These are phyloP conservation scores for Hyphantria cunea DNA, from an alignment of 1,140 invertebrate genomes.

Conservation along the genomic window DNA sequence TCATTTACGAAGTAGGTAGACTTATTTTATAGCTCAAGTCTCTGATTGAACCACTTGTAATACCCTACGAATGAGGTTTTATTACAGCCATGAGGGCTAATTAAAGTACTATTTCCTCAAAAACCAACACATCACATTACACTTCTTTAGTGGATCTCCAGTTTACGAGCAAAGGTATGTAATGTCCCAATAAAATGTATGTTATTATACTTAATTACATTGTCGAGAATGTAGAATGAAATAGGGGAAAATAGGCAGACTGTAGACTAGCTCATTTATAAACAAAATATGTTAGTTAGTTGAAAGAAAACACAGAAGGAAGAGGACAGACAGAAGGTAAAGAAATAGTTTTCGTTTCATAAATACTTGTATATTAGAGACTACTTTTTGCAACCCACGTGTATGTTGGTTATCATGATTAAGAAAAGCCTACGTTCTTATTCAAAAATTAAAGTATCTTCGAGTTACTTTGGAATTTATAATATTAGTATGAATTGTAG, in stretches of 20 bases:
- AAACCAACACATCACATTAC: slow-evolving; percentile 20
- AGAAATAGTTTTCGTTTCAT: background rate
- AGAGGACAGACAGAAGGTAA: background rate
- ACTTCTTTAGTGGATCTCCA: background rate
- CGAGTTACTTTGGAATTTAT: too few species aligned
- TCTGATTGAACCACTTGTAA: background rate
- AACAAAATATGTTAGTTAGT: background rate
- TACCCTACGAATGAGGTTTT: slow-evolving; percentile 11
- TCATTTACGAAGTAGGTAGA: too few species aligned
- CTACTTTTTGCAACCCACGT: too few species aligned
- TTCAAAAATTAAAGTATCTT: too few species aligned
- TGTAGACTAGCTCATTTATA: too few species aligned
- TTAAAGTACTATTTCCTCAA: slow-evolving; percentile 35
- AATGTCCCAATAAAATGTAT: slow-evolving; percentile 61
- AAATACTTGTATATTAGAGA: too few species aligned
- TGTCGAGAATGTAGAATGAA: slow-evolving; percentile 1
- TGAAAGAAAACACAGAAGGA: background rate
- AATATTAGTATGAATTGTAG: too few species aligned
- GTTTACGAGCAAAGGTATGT: slow-evolving; percentile 36
- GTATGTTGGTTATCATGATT: too few species aligned
- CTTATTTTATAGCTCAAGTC: too few species aligned
- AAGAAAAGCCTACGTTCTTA: too few species aligned
- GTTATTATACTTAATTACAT: slow-evolving; percentile 60
- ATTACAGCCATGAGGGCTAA: slow-evolving; percentile 18
- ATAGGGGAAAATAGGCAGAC: background rate